Evolutionary conservation across 2,888 invertebrate genomes (phyloP).

Genomic region (Cremastinae sp.): DNA sequence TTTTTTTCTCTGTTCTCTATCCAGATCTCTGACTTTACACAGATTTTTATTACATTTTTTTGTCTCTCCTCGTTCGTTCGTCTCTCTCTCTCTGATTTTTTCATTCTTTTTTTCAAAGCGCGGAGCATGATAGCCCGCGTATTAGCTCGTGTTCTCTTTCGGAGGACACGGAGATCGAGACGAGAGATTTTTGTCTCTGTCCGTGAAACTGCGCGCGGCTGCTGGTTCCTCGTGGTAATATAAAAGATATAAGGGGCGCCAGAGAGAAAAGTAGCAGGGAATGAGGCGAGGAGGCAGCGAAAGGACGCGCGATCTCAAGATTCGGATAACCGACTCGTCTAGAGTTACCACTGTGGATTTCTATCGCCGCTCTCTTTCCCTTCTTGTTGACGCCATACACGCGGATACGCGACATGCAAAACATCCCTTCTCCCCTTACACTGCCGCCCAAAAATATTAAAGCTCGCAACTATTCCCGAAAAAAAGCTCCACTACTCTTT

Average conservation of each 20-base stretch:
- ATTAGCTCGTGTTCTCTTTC: constrained; percentile 67
- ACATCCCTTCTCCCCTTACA: constrained; percentile 28
- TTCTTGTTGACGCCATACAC: constrained; percentile 31
- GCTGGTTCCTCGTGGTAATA: constrained; percentile 63
- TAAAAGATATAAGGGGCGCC: constrained; percentile 77
- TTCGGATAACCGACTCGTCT: constrained; percentile 68
- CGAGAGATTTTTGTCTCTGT: constrained; percentile 70
- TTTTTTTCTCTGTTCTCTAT: constrained; percentile 47
- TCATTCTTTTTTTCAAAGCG: constrained; percentile 39
- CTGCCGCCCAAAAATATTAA: constrained; percentile 9
- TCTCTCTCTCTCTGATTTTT: constrained; percentile 71
- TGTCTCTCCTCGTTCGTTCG: constrained; percentile 64
- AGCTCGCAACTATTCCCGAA: too few relatives aligned
- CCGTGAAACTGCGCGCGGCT: constrained; percentile 66
- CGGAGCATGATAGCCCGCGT: constrained; percentile 53
- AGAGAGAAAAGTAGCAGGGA: constrained; percentile 60
- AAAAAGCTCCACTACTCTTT: too few relatives aligned
- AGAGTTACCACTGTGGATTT: constrained; percentile 73
- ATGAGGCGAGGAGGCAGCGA: constrained; percentile 40
- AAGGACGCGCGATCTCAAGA: constrained; percentile 51
- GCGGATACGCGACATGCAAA: constrained; percentile 41
- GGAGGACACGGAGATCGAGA: constrained; percentile 72
- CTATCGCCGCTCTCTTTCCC: constrained; percentile 38
- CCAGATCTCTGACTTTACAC: constrained; percentile 31
- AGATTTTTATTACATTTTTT: constrained; percentile 1